Evolutionary conservation across 1,140 invertebrate genomes (phyloP), one percentile per base, ranked within the genome.

Genomic region (Aphelenchoides besseyi): DNA sequence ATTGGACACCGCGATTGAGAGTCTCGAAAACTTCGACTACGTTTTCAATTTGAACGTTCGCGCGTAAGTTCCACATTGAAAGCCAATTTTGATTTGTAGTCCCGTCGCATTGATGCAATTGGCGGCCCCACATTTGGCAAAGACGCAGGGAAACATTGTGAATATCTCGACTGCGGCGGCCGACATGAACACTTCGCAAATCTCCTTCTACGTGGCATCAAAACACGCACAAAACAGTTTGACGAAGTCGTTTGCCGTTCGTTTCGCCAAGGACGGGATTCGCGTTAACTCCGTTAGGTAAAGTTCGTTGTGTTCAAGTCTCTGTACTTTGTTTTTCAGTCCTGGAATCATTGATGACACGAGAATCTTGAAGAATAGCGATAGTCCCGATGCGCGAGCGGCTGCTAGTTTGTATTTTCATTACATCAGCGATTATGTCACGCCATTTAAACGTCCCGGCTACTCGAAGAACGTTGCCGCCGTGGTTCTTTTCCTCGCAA

Each of bases 1-100:
- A 18, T 33, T 41, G 30, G 61, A 33, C 23, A 33, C 61, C 5
- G 5, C 37, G 5, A 12, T 33, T n/a, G 61, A 63, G 3, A 33
- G 8, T 63, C 8, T 63, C 3, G 61, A 63, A 23, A 63, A 33
- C 30, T 63, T 41, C 28, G 61, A 63, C 23, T 63, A 63, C 23
- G 30, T 63, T 3, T 41, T 63, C 16, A 63, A 63, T 26, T 52
- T 63, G 32, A 63, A 63, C 23, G 61, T 63, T 63, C 61, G 61
- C 5, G 32, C 55, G 55, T 59, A 33, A 33, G 55, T 59, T 28
- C 5, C 12, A 8, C 23, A 12, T 8, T 41, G 5, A n/a, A n/a
- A 41, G n/a, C 37, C 5, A 41, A 8, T 59, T 48, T 48, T 59
- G 18, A 8, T 59, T 59, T 33, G 5, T 5, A 23, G 30, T 33